Evolutionary conservation across 2,888 invertebrate species (phyloP), one percentile per base, ranked within the genome.

Genomic region (Lymantria dispar): DNA sequence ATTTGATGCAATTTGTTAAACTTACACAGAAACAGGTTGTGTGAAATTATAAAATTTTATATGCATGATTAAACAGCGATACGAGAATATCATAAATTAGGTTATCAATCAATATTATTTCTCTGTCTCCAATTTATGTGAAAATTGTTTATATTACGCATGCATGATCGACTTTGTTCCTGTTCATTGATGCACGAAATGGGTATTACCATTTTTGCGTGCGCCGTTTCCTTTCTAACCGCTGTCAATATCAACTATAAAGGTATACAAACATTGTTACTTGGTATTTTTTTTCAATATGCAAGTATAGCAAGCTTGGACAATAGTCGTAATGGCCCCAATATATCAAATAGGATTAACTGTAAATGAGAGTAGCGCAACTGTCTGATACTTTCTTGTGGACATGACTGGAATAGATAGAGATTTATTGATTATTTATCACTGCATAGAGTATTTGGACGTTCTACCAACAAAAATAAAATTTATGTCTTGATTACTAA

Each of bases 291-390:
- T 85, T 84, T 82, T 83, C 82, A 84, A 83, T 79, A 80, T 81
- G 81, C 70, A 74, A 78, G 66, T 76, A 77, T 70, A 74, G 70
- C 75, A 64, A 73, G 73, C 76, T 70, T 74, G 78, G 83, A 86
- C 85, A 80, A 76, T 80, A 75, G 76, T 80, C 79, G 76, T 88
- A 87, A 88, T 87, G 84, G 85, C 70, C 80, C 22, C 85, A 81
- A 87, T 89, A 86, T 86, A 87, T 89, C 88, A 88, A 86, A 87
- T 72, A 78, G 87, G 86, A 88, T 89, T 88, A 86, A 80, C 77
- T 85, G 80, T 82, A 86, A 87, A 87, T 83, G 85, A 84, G 85
- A 82, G 76, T 68, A 79, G 75, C 78, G 74, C 77, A 80, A 73
- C 75, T 72, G 74, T 74, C 76, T 77, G 78, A 78, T 84, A 83